Conservation (phyloP, 2,113 vertebrate genomes). For the Dasypus novemcinctus region DNA sequence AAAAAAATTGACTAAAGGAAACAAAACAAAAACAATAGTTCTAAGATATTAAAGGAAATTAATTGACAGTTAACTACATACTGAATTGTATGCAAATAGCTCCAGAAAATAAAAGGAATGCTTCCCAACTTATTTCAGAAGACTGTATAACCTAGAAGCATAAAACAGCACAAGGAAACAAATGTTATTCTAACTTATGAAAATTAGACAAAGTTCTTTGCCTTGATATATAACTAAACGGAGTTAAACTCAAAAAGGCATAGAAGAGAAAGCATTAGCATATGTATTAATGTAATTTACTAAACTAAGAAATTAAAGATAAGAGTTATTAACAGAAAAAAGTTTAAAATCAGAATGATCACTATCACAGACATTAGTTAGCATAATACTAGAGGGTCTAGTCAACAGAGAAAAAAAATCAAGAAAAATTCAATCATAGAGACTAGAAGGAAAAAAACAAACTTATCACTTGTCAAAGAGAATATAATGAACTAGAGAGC, state of each 20-base stretch:
- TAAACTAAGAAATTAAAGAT: conserved; percentile 12
- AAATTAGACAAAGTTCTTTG: not conserved
- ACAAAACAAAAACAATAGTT: not conserved
- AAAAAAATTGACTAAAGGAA: not conserved
- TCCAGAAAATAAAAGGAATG: not conserved
- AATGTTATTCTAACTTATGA: not conserved
- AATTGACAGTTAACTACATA: not conserved
- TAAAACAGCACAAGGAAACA: not conserved
- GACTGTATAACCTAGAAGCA: not conserved
- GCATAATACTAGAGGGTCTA: not conserved
- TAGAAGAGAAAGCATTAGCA: not conserved
- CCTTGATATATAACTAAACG: conserved; percentile 14
- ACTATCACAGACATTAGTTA: not conserved
- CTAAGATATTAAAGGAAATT: not conserved
- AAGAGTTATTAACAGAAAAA: conserved; percentile 11
- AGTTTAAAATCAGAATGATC: not conserved
- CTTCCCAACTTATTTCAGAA: not conserved
- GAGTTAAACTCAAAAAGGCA: not conserved
- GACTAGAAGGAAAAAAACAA: not conserved
- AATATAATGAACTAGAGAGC: not conserved
- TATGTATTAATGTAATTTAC: not conserved
- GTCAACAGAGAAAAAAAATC: not conserved
- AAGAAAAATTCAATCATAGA: not conserved
- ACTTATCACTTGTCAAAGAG: not conserved
- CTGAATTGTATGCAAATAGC: not conserved